Evolutionary conservation across 2,888 invertebrate genomes (phyloP).

Genomic region (Pachydiplax longipennis): DNA sequence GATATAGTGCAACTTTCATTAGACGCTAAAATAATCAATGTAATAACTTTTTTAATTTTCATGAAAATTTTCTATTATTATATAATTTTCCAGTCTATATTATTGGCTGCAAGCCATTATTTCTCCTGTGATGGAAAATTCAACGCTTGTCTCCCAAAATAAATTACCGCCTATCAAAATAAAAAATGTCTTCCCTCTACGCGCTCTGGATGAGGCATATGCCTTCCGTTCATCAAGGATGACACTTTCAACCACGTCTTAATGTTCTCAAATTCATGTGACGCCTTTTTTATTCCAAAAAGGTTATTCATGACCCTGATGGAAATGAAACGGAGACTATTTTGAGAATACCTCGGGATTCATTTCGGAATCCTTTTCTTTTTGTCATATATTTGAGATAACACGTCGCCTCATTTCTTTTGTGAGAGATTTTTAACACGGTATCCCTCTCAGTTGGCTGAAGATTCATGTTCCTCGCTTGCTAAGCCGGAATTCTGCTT

Average conservation of each 20-base stretch:
- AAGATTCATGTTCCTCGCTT: background rate
- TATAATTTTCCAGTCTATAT: no score
- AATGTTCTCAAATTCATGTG: no score
- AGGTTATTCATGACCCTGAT: background rate
- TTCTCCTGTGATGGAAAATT: background rate
- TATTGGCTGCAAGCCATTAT: no score
- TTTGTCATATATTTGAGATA: background rate
- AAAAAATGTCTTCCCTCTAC: no score
- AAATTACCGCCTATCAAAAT: background rate
- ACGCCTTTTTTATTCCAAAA: no score
- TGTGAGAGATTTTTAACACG: background rate
- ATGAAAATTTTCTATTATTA: no score
- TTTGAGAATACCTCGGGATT: background rate
- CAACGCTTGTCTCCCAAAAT: background rate
- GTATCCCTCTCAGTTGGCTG: background rate
- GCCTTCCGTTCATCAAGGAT: background rate
- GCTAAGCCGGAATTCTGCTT: background rate
- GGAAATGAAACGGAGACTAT: background rate
- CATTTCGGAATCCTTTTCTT: background rate
- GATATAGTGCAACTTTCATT: no score
- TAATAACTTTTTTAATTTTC: no score
- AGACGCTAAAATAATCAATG: no score
- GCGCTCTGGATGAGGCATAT: no score
- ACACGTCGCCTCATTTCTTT: background rate
- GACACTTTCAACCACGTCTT: no score